Evolutionary conservation across 2,888 invertebrate genomes (phyloP), one percentile per base, ranked within the genome.

Genomic region (Podotricha telesiphe): DNA sequence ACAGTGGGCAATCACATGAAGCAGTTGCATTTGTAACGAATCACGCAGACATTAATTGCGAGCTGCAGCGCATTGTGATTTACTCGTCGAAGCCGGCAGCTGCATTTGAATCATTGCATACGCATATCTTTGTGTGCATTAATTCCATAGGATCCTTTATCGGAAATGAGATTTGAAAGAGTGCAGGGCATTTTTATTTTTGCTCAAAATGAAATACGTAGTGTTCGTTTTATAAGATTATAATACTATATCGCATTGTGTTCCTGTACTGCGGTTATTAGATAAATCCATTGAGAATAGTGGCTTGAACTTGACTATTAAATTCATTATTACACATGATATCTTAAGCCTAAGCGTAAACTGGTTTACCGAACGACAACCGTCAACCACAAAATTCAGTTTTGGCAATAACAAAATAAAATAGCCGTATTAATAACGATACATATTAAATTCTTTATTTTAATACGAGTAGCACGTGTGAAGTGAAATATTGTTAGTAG

Each of bases 71-170:
- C 77, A 78, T 74, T 83, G 82, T 90, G 91, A 91, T 91, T 89
- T 91, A 89, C 87, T 86, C 79, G 79, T 76, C 80, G 74, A 73
- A 75, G 75, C 74, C 76, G 79, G 85, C 91, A 91, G 89, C 86
- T 91, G 91, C 89, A 81, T 82, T 85, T 90, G 89, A 90, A 82
- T 87, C 89, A 89, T 79, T 81, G 72, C 73, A 74, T 69, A 68
- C 70, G 69, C 72, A 75, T 75, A 75, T 74, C 75, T 69, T 75
- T 64, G 69, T 64, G 51, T 61, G 37, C 61, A 50, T 48, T 69
- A 69, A 65, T 65, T 50, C 47, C 64, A 68, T 68, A 71, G 65
- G 61, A 65, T 74, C 69, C 72, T 73, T 72, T 68, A 70, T 65
- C 65, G 67, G 68, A 71, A 56, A 68, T 45, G 34, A 67, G 61